Percentiles rank a stretch among this genome's conserved stretches.
Conservation (phyloP, 2,888 invertebrate genomes). For the Malthinus seriepunctatus region DNA sequence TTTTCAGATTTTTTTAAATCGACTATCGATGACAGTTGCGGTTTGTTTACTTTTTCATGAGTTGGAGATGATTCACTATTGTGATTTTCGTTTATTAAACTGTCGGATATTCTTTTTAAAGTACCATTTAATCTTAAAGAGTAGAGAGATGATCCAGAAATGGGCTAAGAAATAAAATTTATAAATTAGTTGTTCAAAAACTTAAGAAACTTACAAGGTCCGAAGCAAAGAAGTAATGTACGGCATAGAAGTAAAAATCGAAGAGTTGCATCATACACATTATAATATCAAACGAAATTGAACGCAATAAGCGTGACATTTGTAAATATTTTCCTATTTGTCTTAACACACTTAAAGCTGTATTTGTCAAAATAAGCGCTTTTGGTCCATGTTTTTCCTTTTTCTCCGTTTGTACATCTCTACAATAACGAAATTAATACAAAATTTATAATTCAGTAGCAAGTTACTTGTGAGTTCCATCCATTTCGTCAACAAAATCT, state of each 20-base stretch:
- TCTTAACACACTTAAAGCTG: constrained; percentile 85
- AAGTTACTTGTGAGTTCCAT: constrained; percentile 31
- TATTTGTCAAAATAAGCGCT: constrained; percentile 82
- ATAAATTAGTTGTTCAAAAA: constrained; percentile 10
- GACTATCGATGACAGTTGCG: constrained; percentile 65
- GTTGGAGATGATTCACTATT: constrained; percentile 36
- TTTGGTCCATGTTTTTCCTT: constrained; percentile 47
- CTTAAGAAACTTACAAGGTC: constrained; percentile 63
- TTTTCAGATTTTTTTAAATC: constrained; percentile 70
- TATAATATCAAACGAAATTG: constrained; percentile 91
- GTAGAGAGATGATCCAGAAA: constrained; percentile 60
- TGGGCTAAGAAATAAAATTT: constrained; percentile 51
- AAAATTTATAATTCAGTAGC: background rate
- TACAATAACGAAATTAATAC: background rate
- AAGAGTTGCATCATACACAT: constrained; percentile 89
- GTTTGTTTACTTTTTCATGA: constrained; percentile 57
- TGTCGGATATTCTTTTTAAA: constrained; percentile 77
- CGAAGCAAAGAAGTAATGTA: constrained; percentile 82
- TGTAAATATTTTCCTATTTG: constrained; percentile 92
- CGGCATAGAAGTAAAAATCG: constrained; percentile 90
- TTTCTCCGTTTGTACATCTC: constrained; percentile 17
- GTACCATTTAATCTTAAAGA: constrained; percentile 72
- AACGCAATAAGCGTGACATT: constrained; percentile 85
- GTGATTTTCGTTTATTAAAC: constrained; percentile 60
- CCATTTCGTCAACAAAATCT: constrained; percentile 71